phyloP scores from a whole-genome alignment of 2,888 invertebrate species.

The Lasioglossum figueresi region DNA sequence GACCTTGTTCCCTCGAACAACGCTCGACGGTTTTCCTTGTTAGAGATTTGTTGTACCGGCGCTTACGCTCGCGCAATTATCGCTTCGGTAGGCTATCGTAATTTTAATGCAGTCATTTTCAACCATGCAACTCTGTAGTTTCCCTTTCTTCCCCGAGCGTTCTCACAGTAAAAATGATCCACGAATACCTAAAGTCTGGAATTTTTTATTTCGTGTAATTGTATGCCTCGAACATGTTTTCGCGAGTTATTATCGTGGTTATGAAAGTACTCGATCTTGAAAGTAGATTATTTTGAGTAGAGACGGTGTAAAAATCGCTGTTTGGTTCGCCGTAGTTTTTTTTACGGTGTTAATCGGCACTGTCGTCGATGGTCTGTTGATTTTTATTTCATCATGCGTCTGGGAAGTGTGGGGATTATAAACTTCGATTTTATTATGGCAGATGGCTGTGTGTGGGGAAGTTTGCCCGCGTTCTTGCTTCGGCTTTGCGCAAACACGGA shows the following conservation, averaged over 20 bases:
- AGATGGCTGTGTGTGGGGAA: background rate
- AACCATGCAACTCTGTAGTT: background rate
- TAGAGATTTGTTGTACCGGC: constrained; percentile 3
- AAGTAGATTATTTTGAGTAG: background rate
- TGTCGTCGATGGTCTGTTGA: background rate
- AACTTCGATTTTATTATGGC: constrained; percentile 6
- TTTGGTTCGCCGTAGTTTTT: background rate
- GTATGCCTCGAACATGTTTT: background rate
- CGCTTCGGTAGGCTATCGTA: background rate
- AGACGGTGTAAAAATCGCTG: background rate
- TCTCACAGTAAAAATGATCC: background rate
- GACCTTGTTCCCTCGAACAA: background rate
- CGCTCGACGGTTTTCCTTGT: constrained; percentile 1
- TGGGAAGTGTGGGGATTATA: background rate
- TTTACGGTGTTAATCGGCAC: background rate
- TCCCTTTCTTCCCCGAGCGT: background rate
- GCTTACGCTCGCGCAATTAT: background rate
- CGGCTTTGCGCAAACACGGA: background rate
- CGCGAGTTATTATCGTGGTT: background rate
- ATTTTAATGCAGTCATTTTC: constrained; percentile 2
- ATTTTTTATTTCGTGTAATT: background rate
- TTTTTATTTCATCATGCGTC: background rate
- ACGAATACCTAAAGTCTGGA: background rate
- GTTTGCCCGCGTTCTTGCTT: background rate
- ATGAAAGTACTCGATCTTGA: background rate